Evolutionary conservation across 2,113 vertebrate species (phyloP).

Genomic region (Tiliqua scincoides): DNA sequence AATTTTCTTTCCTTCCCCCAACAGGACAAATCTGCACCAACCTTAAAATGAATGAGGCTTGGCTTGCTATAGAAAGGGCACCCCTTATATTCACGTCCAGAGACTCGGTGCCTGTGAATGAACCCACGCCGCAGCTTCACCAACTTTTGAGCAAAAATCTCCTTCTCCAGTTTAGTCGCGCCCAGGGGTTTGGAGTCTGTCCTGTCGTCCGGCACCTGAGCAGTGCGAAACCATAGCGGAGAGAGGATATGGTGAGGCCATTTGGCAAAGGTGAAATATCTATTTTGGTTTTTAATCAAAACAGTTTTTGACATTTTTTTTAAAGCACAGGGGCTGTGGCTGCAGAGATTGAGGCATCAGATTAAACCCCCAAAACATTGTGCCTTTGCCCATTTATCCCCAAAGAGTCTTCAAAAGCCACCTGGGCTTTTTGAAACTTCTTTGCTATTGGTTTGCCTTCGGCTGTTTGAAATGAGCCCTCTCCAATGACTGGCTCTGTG

Average conservation of each 20-base stretch:
- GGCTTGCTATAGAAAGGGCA: constrained; percentile 89
- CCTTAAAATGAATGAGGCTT: constrained; percentile 87
- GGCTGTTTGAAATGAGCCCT: too few relatives aligned
- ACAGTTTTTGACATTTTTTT: not conserved
- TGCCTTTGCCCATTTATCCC: not conserved
- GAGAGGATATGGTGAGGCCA: not conserved
- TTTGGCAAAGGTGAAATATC: not conserved
- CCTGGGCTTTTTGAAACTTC: too few relatives aligned
- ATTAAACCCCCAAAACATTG: not conserved
- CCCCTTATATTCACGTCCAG: constrained; percentile 71
- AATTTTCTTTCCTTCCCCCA: not conserved
- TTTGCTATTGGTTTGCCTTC: too few relatives aligned
- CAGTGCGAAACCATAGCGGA: not conserved
- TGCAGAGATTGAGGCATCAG: not conserved
- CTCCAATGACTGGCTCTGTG: too few relatives aligned
- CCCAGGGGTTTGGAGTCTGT: constrained; percentile 43
- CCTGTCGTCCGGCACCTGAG: constrained; percentile 64
- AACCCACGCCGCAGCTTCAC: constrained; percentile 51
- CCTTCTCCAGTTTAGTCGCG: constrained; percentile 59
- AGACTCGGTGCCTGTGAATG: constrained; percentile 64
- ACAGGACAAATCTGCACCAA: constrained; percentile 50
- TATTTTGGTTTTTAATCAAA: not conserved
- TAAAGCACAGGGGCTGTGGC: not conserved
- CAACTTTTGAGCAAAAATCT: constrained; percentile 27
- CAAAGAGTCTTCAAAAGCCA: too few relatives aligned